phyloP scores from a whole-genome alignment of 1,140 invertebrate species.

The Cardiocondyla obscurior region DNA sequence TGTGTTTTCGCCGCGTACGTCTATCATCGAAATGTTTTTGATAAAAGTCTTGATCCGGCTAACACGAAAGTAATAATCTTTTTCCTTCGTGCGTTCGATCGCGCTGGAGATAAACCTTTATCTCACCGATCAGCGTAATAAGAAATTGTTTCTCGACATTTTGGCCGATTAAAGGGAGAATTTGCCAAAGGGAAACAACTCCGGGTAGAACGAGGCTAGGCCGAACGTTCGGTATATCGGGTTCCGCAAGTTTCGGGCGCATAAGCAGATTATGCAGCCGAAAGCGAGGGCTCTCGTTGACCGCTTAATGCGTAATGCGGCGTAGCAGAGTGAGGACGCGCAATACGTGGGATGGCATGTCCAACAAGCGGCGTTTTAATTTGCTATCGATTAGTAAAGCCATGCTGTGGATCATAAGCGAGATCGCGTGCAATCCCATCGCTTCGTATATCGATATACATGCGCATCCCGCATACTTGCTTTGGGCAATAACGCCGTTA shows the following conservation, averaged over 20 bases:
- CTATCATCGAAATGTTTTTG: constrained; percentile 25
- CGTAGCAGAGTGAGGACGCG: constrained; percentile 1
- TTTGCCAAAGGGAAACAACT: neutral
- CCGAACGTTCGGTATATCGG: neutral
- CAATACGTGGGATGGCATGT: constrained; percentile 50
- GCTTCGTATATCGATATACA: constrained; percentile 1
- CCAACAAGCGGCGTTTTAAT: constrained; percentile 67
- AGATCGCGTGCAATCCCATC: constrained; percentile 24
- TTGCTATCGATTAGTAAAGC: constrained; percentile 59
- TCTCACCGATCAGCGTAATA: neutral
- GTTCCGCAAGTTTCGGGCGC: neutral
- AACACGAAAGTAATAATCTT: neutral
- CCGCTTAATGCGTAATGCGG: constrained; percentile 22
- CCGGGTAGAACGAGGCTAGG: neutral
- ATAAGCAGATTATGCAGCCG: constrained; percentile 28
- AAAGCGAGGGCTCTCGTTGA: constrained; percentile 39
- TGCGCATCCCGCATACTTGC: constrained; percentile 59
- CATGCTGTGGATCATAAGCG: constrained; percentile 27
- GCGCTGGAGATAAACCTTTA: neutral
- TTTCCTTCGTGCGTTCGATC: neutral
- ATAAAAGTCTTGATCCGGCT: neutral
- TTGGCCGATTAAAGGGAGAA: constrained; percentile 10
- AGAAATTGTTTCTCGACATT: constrained; percentile 6
- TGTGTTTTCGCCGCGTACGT: constrained; percentile 18
- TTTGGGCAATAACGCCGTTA: constrained; percentile 54